A percentile compares a stretch with the other conserved stretches of the same genome.
Evolutionary conservation across 1,140 invertebrate genomes (phyloP).

Genomic region (Cyclargus thomasi): DNA sequence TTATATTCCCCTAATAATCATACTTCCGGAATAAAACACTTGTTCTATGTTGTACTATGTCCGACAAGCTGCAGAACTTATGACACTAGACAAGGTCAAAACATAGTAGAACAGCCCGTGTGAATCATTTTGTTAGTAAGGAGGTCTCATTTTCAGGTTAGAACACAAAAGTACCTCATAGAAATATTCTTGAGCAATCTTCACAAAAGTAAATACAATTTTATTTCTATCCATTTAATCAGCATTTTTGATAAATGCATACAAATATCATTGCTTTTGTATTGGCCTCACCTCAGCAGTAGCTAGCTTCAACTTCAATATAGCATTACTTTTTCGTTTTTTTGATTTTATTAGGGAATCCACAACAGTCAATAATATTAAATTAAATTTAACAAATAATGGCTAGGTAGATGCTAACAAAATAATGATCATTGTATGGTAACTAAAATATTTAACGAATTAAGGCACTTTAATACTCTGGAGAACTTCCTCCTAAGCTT

Average conservation of each 20-base stretch:
- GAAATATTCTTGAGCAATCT: neutral
- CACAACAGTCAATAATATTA: neutral
- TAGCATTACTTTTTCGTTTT: too few species aligned
- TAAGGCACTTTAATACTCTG: slow-evolving; percentile 66
- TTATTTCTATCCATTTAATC: neutral
- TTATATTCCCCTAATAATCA: too few species aligned
- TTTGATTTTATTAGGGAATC: too few species aligned
- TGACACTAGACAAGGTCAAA: too few species aligned
- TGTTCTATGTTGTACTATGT: too few species aligned
- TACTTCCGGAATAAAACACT: too few species aligned
- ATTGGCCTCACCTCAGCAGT: neutral
- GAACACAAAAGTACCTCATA: too few species aligned
- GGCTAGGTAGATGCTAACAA: slow-evolving; percentile 17
- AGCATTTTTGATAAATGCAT: neutral
- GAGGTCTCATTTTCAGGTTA: too few species aligned
- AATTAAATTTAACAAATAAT: slow-evolving; percentile 5
- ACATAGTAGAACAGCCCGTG: too few species aligned
- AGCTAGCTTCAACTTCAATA: too few species aligned
- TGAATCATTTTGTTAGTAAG: too few species aligned
- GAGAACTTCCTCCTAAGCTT: slow-evolving; percentile 57
- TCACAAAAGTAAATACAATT: neutral
- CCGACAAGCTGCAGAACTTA: too few species aligned
- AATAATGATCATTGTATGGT: slow-evolving; percentile 37
- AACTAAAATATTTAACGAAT: slow-evolving; percentile 37
- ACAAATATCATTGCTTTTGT: neutral